Conservation (phyloP, 2,797 vertebrate genomes). For the Anabacerthia variegaticeps region DNA sequence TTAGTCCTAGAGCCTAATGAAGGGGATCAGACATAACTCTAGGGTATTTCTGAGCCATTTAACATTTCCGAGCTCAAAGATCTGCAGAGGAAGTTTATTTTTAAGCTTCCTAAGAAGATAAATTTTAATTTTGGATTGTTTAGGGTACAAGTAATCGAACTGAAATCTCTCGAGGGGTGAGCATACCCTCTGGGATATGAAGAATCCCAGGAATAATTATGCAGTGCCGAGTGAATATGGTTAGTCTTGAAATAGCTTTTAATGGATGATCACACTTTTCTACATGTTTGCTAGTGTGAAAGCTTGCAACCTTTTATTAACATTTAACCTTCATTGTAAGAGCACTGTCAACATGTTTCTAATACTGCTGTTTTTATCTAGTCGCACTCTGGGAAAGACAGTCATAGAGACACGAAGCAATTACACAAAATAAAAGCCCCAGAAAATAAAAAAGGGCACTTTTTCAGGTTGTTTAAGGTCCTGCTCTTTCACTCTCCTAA, state of each 20-base stretch:
- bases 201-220: constrained; percentile 32
- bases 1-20: constrained; percentile 39
- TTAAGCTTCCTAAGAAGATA: constrained; percentile 43
- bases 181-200: background rate
- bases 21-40: constrained; percentile 23
- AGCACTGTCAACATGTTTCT: background rate
- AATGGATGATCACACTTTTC: background rate
- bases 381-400: background rate
- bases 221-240: background rate
- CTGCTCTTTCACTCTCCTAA: background rate
- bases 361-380: background rate
- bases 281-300: background rate
- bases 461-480: background rate
- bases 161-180: background rate
- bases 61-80: background rate
- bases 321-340: background rate
- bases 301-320: background rate
- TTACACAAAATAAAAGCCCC: background rate
- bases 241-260: constrained; percentile 34
- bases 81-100: constrained; percentile 56
- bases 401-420: rapidly evolving
- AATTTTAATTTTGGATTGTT: constrained; percentile 23
- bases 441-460: background rate
- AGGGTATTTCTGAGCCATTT: constrained; percentile 33
- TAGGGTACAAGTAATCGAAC: constrained; percentile 2